Evolutionary conservation across 2,113 vertebrate species (phyloP), one percentile per base, ranked within the genome.

Genomic region (Cynoglossus semilaevis): DNA sequence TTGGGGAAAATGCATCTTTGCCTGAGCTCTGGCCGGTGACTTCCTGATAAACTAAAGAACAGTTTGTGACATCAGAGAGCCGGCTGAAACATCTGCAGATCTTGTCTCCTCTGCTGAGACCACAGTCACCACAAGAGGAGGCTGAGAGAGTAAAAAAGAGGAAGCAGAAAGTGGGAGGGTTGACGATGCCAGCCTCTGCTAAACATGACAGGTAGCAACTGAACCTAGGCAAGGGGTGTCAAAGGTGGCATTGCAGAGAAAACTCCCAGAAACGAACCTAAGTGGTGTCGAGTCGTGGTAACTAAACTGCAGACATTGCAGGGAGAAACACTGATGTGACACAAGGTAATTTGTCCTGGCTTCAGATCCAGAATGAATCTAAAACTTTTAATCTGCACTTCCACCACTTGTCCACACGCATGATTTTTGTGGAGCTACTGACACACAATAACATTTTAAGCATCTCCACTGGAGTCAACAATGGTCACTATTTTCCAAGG

Each of bases 71-170:
- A n/a, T n/a, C n/a, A n/a, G n/a, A n/a, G n/a, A n/a, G n/a, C n/a
- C n/a, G n/a, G n/a, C n/a, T n/a, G n/a, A 47, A 64, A 76, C 66
- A 71, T 79, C 68, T 71, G 69, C 58, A 10, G 18, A 48, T 63
- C 63, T 14, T 11, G 37, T 67, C 63, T 58, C 49, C 43, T 55
- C 58, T 10, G 44, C n/a, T 7, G 43, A 56, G 50, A 69, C 57
- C 47, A 36, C 51, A 34, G 34, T 59, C 29, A 49, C 44, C 29
- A 55, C 37, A 7, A 18, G n/a, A 53, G 52, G 37, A 68, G 58
- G 19, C 14, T 10, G 42, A 54, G 7, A 41, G 1, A 15, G 35
- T 9, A 1, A 1, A 17, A 36, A 8, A 11, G n/a, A 29, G 17
- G 10, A 51, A 46, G 19, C 14, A 42, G n/a, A 16, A 16, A 19